Evolutionary conservation across 2,797 vertebrate genomes (phyloP).

Genomic region (Coreius guichenoti): DNA sequence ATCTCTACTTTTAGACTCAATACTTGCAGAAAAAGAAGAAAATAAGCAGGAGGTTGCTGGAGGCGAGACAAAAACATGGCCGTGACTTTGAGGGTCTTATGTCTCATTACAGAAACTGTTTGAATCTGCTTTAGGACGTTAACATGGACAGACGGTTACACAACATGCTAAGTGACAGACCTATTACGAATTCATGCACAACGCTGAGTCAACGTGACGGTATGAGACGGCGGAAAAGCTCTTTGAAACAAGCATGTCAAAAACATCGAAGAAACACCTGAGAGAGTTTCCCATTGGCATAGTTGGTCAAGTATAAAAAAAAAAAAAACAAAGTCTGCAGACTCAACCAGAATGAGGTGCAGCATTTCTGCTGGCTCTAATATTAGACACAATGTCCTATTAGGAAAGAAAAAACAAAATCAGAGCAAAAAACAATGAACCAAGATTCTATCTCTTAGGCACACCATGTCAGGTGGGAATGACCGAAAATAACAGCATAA

Average conservation of each 20-base stretch:
- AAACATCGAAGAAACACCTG: background rate
- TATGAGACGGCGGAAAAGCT: background rate
- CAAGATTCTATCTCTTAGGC: slow-evolving; percentile 55
- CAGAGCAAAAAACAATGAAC: slow-evolving; percentile 42
- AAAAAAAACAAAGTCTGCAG: background rate
- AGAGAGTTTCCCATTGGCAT: background rate
- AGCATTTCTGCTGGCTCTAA: slow-evolving; percentile 15
- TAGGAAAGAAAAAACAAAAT: slow-evolving; percentile 32
- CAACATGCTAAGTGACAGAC: slow-evolving; percentile 51
- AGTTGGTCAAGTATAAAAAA: background rate
- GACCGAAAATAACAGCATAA: slow-evolving; percentile 44
- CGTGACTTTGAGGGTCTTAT: slow-evolving; percentile 26
- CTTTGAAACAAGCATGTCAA: slow-evolving; percentile 10
- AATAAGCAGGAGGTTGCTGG: slow-evolving; percentile 61
- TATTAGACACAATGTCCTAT: slow-evolving; percentile 34
- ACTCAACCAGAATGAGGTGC: background rate
- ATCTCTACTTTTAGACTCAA: slow-evolving; percentile 75
- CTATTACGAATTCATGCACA: slow-evolving; percentile 40
- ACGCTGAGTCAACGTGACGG: slow-evolving; percentile 33
- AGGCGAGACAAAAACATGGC: slow-evolving; percentile 29
- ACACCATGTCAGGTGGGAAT: slow-evolving; percentile 50
- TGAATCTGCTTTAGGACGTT: slow-evolving; percentile 41
- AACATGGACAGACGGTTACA: slow-evolving; percentile 44
- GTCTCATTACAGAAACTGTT: slow-evolving; percentile 37
- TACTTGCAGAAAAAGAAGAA: slow-evolving; percentile 69